Evolutionary conservation across 2,888 invertebrate genomes (phyloP).

Genomic region (Tachina fera): DNA sequence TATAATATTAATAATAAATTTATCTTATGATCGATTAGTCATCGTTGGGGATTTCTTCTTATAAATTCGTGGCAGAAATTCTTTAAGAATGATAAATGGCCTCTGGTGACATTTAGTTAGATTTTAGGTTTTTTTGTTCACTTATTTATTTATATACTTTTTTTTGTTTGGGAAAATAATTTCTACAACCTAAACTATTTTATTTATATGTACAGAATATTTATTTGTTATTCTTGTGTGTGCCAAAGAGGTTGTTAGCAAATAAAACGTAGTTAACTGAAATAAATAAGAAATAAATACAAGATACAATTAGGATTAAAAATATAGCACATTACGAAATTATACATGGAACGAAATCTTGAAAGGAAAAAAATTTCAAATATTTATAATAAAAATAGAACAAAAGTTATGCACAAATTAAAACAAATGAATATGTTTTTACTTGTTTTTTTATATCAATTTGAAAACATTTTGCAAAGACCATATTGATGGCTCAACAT

Average conservation of each 20-base stretch:
- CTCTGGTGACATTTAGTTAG: slow-evolving; percentile 1
- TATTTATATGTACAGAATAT: not conserved
- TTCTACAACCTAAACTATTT: not conserved
- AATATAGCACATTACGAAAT: not conserved
- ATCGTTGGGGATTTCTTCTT: slow-evolving; percentile 40
- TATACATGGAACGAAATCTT: too few relatives aligned
- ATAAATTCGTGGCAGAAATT: slow-evolving; percentile 21
- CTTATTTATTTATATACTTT: not conserved
- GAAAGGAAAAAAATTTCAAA: too few relatives aligned
- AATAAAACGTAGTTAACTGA: slow-evolving; percentile 39
- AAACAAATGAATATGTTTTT: too few relatives aligned
- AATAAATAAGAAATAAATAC: slow-evolving; percentile 27
- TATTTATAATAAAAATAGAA: too few relatives aligned
- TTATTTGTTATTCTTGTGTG: not conserved
- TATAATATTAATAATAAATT: slow-evolving; percentile 25
- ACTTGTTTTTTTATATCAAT: too few relatives aligned
- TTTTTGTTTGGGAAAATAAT: not conserved
- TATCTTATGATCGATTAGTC: slow-evolving; percentile 59
- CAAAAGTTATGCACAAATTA: too few relatives aligned
- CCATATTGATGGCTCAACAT: too few relatives aligned
- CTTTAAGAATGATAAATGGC: slow-evolving; percentile 41
- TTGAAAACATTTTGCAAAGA: too few relatives aligned
- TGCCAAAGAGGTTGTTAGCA: slow-evolving; percentile 1
- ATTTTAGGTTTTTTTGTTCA: slow-evolving; percentile 8
- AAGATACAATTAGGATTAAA: not conserved